Conservation (phyloP, 1,140 invertebrate genomes). For the Anastrepha obliqua region DNA sequence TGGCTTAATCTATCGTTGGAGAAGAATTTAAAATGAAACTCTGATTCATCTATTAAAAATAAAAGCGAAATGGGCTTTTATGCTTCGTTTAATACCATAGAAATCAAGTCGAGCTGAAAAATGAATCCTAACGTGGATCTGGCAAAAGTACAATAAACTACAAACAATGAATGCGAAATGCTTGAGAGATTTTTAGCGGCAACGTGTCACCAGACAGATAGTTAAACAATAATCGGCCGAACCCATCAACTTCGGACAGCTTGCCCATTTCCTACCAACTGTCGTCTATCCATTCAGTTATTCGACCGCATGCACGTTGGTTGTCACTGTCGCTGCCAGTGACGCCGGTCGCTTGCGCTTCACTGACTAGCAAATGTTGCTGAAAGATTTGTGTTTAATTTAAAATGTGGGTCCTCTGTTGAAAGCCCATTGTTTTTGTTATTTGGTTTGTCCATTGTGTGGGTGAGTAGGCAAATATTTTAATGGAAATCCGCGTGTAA, state of each 20-base stretch:
- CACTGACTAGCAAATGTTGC: constrained; percentile 4
- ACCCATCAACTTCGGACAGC: neutral
- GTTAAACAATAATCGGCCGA: constrained; percentile 1
- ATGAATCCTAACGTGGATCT: too few species aligned
- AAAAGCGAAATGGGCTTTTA: too few species aligned
- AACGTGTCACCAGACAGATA: neutral
- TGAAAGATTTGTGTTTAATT: neutral
- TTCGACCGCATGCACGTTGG: neutral
- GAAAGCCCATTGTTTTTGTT: neutral
- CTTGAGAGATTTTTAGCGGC: neutral
- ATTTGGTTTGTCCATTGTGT: neutral
- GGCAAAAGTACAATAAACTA: too few species aligned
- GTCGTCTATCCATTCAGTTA: neutral
- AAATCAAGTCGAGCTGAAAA: too few species aligned
- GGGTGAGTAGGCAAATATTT: neutral
- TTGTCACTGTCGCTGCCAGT: neutral
- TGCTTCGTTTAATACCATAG: too few species aligned
- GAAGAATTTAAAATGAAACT: too few species aligned
- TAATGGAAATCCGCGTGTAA: neutral
- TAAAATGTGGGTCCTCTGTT: neutral
- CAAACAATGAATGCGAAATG: too few species aligned
- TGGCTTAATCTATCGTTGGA: too few species aligned
- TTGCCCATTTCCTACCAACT: neutral
- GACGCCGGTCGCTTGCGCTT: constrained; percentile 25
- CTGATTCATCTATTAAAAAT: too few species aligned